Evolutionary conservation across 2,888 invertebrate genomes (phyloP).

Genomic region (Odontocolon sp.): DNA sequence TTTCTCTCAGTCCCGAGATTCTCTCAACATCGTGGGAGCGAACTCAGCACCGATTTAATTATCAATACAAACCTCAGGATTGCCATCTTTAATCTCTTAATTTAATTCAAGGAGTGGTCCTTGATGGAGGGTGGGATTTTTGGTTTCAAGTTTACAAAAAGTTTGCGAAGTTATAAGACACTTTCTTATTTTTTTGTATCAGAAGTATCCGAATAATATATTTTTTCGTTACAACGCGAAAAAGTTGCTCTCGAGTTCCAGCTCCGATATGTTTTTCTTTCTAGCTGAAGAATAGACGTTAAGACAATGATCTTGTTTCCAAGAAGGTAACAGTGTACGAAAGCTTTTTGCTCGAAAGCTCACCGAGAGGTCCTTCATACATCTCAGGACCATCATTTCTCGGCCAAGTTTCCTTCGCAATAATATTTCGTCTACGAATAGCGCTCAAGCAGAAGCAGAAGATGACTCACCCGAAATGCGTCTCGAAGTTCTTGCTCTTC

Average conservation of each 20-base stretch:
- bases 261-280: slow-evolving; percentile 23
- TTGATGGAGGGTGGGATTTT: not conserved
- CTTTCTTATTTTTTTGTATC: no score
- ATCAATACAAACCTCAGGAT: slow-evolving; percentile 6
- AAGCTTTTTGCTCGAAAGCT: not conserved
- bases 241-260: not conserved
- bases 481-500: slow-evolving; percentile 92
- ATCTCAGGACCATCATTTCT: slow-evolving; percentile 11
- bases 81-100: slow-evolving; percentile 8
- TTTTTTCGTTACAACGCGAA: slow-evolving; percentile 9
- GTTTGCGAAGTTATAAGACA: no score
- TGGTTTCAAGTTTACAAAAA: no score
- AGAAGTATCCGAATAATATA: slow-evolving; percentile 30
- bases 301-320: slow-evolving; percentile 28
- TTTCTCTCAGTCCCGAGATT: not conserved
- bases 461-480: slow-evolving; percentile 87
- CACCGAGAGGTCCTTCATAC: not conserved
- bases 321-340: not conserved
- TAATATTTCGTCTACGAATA: slow-evolving; percentile 51
- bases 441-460: not conserved
- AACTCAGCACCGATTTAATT: slow-evolving; percentile 5
- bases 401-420: slow-evolving; percentile 24
- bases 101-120: not conserved
- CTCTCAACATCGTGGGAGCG: not conserved
- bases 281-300: not conserved